A percentile compares a stretch with the other conserved stretches of the same genome.
These are phyloP conservation scores for Suricata suricatta DNA, from an alignment of 2,113 vertebrate species.

Conservation along the genomic window DNA sequence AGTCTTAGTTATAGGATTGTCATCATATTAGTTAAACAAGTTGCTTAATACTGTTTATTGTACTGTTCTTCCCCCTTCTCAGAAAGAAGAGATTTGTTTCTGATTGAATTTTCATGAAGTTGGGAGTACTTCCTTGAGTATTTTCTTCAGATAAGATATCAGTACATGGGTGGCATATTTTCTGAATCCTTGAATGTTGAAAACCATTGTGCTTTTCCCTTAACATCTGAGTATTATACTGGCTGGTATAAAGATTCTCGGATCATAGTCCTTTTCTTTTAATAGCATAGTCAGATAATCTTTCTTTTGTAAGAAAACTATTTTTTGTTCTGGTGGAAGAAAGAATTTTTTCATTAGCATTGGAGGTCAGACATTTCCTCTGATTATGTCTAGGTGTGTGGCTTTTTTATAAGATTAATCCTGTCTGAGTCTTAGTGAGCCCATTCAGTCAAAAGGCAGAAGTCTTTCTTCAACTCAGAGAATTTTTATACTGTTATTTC, in stretches of 20 bases:
- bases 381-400: conserved; percentile 69
- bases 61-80: background rate
- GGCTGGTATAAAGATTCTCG: background rate
- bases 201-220: background rate
- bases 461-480: background rate
- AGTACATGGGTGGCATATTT: conserved; percentile 34
- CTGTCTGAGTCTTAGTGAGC: conserved; percentile 24
- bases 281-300: conserved; percentile 53
- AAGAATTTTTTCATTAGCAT: conserved; percentile 61
- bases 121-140: background rate
- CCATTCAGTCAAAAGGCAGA: background rate
- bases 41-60: background rate
- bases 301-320: conserved; percentile 61
- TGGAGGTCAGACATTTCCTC: conserved; percentile 46
- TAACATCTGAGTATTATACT: background rate
- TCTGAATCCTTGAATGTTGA: conserved; percentile 19
- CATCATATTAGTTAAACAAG: background rate
- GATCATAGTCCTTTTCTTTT: conserved; percentile 36
- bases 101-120: background rate
- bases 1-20: background rate
- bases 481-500: conserved; percentile 32
- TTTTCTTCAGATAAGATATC: conserved; percentile 20
- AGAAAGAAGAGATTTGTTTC: background rate
- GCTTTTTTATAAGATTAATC: conserved; percentile 66
- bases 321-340: conserved; percentile 59